These are phyloP conservation scores for Holocentrus rufus DNA, from an alignment of 2,797 vertebrate genomes.

Conservation along the genomic window DNA sequence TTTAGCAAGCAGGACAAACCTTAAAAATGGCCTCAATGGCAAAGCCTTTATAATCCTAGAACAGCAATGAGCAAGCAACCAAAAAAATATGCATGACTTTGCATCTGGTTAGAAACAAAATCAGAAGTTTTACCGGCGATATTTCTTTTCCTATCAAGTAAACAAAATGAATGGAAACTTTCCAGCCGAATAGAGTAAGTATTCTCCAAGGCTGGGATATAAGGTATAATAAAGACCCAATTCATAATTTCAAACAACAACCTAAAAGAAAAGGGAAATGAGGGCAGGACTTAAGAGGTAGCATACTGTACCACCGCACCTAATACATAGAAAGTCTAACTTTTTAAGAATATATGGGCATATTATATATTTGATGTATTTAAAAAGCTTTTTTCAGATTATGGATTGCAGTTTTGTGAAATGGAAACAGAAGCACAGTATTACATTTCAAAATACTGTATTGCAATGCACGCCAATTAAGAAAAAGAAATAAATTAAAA, in stretches of 20 bases:
- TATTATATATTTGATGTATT: conserved; percentile 52
- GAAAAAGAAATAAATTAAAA: conserved; percentile 53
- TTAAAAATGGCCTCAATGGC: conserved; percentile 46
- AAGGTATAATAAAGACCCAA: conserved; percentile 35
- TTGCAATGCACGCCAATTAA: conserved; percentile 75
- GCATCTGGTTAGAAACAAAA: conserved; percentile 32
- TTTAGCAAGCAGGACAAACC: conserved; percentile 52
- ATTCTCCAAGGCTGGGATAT: conserved; percentile 34
- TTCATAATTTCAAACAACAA: not conserved
- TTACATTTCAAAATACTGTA: conserved; percentile 73
- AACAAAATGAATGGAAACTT: conserved; percentile 37
- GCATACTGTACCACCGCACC: conserved; percentile 69
- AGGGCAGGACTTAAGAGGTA: conserved; percentile 67
- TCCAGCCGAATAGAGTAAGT: conserved; percentile 37
- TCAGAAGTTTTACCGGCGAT: conserved; percentile 8
- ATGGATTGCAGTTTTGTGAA: conserved; percentile 65
- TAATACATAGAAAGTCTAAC: conserved; percentile 54
- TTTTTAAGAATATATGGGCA: conserved; percentile 57
- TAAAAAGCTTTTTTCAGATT: conserved; percentile 48
- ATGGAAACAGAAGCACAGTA: conserved; percentile 66
- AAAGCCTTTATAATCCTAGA: conserved; percentile 39
- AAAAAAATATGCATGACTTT: conserved; percentile 38
- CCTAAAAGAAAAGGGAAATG: conserved; percentile 30
- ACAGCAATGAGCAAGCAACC: conserved; percentile 49
- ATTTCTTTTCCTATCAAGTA: conserved; percentile 13